Percentiles rank a stretch among this genome's conserved stretches.
These are phyloP conservation scores for Leucania comma DNA, from an alignment of 2,888 invertebrate species.

Conservation along the genomic window DNA sequence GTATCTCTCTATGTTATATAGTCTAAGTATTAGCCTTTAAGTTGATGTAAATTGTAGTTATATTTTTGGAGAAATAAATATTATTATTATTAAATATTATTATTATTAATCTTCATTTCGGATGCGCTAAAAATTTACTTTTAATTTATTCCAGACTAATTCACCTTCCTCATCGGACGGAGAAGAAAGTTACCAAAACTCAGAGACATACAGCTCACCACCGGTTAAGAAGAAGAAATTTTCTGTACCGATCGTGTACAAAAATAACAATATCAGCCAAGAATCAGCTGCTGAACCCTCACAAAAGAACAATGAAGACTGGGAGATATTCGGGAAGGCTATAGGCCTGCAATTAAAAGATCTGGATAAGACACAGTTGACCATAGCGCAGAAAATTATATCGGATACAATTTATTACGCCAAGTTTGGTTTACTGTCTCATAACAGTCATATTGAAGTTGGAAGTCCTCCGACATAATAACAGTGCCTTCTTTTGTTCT, in stretches of 20 bases:
- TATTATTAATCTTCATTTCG: no score
- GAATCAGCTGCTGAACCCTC: neutral
- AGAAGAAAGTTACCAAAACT: slow-evolving; percentile 26
- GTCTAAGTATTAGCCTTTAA: no score
- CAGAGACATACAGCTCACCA: slow-evolving; percentile 18
- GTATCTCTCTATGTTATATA: no score
- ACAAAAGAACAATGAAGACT: slow-evolving; percentile 25
- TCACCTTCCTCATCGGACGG: slow-evolving; percentile 14
- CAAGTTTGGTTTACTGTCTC: slow-evolving; percentile 36
- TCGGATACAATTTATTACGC: slow-evolving; percentile 36
- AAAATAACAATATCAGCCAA: neutral
- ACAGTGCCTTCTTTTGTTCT: neutral
- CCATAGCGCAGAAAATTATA: slow-evolving; percentile 38
- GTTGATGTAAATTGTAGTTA: no score
- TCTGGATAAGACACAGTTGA: slow-evolving; percentile 30
- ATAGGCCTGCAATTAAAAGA: slow-evolving; percentile 36
- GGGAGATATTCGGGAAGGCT: slow-evolving; percentile 36
- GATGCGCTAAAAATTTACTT: no score
- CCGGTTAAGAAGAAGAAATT: slow-evolving; percentile 8
- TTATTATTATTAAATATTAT: no score
- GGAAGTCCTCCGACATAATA: neutral
- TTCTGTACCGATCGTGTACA: slow-evolving; percentile 23
- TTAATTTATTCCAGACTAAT: no score
- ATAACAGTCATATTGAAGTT: slow-evolving; percentile 30
- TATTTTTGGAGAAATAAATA: no score